Conservation (phyloP, 2,797 vertebrate species). For the Sorex maritimensis region DNA sequence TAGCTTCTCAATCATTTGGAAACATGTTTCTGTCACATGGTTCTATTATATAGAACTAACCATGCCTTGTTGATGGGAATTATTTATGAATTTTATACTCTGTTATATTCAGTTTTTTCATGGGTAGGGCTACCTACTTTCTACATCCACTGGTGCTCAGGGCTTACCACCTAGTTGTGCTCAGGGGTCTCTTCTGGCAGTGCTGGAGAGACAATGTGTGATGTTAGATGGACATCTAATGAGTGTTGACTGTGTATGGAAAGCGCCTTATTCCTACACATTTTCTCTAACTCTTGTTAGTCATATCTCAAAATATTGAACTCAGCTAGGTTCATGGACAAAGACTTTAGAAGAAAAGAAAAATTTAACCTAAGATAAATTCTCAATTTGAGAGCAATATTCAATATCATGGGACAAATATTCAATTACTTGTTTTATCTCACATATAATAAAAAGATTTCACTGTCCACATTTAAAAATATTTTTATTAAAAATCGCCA, state of each 20-base stretch:
- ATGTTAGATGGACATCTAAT: too few relatives aligned
- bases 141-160: too few relatives aligned
- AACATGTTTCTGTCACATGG: not conserved
- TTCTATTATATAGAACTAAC: not conserved
- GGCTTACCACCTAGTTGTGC: too few relatives aligned
- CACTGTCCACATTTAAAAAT: not conserved
- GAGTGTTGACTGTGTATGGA: too few relatives aligned
- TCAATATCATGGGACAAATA: not conserved
- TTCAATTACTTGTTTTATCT: not conserved
- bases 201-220: too few relatives aligned
- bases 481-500: slow-evolving; percentile 23
- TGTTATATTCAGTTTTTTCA: not conserved
- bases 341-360: not conserved
- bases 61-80: not conserved
- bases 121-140: too few relatives aligned
- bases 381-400: not conserved
- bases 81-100: slow-evolving; percentile 28
- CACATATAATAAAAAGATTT: not conserved
- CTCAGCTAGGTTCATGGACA: not conserved
- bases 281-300: too few relatives aligned
- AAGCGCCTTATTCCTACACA: too few relatives aligned
- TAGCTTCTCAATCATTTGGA: not conserved
- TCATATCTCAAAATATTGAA: too few relatives aligned
- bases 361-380: not conserved
- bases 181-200: too few relatives aligned